Base-by-base conservation (phyloP, 2,113 vertebrate species). In the Gasterosteus aculeatus region DNA sequence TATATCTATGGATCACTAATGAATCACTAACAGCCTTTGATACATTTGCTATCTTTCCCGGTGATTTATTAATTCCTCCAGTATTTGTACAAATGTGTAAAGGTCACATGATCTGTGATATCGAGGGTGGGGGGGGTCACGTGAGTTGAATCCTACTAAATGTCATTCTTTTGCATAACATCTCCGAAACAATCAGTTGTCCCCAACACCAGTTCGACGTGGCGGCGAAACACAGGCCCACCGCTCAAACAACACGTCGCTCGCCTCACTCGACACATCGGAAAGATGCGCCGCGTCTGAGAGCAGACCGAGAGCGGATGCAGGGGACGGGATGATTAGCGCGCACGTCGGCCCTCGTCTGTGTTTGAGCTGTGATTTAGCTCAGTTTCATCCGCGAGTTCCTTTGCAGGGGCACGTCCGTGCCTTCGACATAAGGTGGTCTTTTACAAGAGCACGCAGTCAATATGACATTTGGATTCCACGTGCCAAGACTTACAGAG, bases 381-480 rank as follows among this genome's bases (percentile, higher is more conserved):
- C 72, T 74, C 56, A 7, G 60, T 80, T 61, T 76, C 73, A 84
- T 77, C 76, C 63, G 54, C 16, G 10, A 49, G 58, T 74, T 58
- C 47, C 41, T 81, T 61, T 75, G 71, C 69, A 73, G 58, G 81
- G 74, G 77, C 72, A 82, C 73, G 73, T 77, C 75, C 72, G 54
- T 70, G 71, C 60, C 63, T 80, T 57, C 77, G 22, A 82, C 83
- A 83, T 88, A 71, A 86, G 71, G 58, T 26, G 71, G 66, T 75
- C 54, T 72, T 71, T 80, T 78, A 77, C 71, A 80, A 72, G 67
- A 58, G 51, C 68, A 62, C 39, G 53, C 66, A 75, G 74, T 87
- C 75, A 80, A 88, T 83, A 72, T 77, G 19, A 39, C 8, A 15
- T 86, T 87, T 70, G 67, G 53, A 85, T 87, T 89, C 76, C 56